These are phyloP conservation scores for Actenoides lindsayi DNA, from an alignment of 2,113 vertebrate genomes.

Conservation along the genomic window DNA sequence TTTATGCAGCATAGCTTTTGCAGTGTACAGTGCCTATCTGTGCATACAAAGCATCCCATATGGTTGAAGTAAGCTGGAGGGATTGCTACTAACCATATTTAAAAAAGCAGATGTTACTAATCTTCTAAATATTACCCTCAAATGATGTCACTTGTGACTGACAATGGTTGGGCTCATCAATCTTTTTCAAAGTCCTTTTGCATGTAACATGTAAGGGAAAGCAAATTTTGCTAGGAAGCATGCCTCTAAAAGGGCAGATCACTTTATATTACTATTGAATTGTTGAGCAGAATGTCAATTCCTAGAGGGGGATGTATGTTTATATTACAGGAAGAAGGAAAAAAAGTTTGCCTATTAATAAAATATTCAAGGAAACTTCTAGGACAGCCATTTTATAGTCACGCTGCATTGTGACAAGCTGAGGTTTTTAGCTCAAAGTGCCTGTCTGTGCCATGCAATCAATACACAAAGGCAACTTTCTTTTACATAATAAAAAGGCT, in stretches of 20 bases:
- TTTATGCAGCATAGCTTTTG: neutral
- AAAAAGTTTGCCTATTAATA: neutral
- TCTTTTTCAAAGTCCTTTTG: constrained; percentile 30
- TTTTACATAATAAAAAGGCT: neutral
- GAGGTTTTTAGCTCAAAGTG: neutral
- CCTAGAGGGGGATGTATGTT: neutral
- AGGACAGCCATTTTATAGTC: neutral
- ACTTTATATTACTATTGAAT: neutral
- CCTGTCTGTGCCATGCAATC: neutral
- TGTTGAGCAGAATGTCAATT: neutral
- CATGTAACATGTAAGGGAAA: neutral
- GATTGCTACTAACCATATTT: constrained; percentile 72
- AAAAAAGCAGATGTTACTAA: constrained; percentile 78
- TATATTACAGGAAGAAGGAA: neutral
- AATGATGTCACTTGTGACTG: constrained; percentile 72
- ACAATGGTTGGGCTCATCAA: constrained; percentile 45
- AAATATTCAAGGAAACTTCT: neutral
- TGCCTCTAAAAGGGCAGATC: neutral
- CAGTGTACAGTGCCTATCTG: neutral
- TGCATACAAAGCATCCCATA: constrained; percentile 59
- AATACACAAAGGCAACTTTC: neutral
- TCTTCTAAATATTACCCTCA: constrained; percentile 69
- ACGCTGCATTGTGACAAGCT: neutral
- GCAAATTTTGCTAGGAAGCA: neutral
- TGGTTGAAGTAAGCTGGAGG: constrained; percentile 69